Percentiles rank a stretch among this genome's conserved stretches.
These are phyloP conservation scores for Drosophila mimica DNA, from an alignment of 2,888 invertebrate genomes.

Conservation along the genomic window DNA sequence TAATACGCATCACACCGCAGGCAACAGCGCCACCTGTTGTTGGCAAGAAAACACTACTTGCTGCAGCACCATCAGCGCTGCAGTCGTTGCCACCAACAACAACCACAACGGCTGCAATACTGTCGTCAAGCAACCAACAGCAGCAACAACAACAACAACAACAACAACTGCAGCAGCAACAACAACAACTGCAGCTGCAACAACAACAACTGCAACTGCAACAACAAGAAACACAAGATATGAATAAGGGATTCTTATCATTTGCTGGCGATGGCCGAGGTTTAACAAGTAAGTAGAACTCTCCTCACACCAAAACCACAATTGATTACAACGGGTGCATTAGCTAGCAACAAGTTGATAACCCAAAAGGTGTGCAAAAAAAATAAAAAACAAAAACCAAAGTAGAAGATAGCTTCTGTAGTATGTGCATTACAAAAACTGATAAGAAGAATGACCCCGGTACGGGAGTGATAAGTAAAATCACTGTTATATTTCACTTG, in stretches of 20 bases:
- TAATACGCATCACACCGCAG: slow-evolving; percentile 75
- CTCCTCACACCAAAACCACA: neutral
- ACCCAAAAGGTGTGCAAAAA: slow-evolving; percentile 18
- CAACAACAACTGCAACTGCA: slow-evolving; percentile 47
- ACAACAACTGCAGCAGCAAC: slow-evolving; percentile 51
- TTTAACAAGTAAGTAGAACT: slow-evolving; percentile 91
- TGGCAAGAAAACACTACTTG: slow-evolving; percentile 12
- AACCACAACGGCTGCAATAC: slow-evolving; percentile 48
- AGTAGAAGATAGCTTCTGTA: slow-evolving; percentile 12
- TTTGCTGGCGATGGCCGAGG: slow-evolving; percentile 94
- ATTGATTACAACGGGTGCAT: slow-evolving; percentile 12
- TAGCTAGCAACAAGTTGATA: slow-evolving; percentile 35
- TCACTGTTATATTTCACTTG: neutral
- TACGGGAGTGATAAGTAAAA: neutral
- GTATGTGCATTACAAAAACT: slow-evolving; percentile 6
- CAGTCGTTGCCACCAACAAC: slow-evolving; percentile 43
- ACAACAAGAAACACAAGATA: slow-evolving; percentile 91
- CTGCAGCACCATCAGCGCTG: slow-evolving; percentile 11
- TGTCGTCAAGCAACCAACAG: slow-evolving; percentile 50
- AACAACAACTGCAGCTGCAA: slow-evolving; percentile 29
- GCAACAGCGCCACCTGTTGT: slow-evolving; percentile 24
- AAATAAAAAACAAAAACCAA: neutral
- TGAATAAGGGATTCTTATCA: slow-evolving; percentile 96
- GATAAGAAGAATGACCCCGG: slow-evolving; percentile 1
- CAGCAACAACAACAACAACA: slow-evolving; percentile 82